Conservation (phyloP, 1,140 invertebrate species). For the Drosophila malerkotliana region DNA sequence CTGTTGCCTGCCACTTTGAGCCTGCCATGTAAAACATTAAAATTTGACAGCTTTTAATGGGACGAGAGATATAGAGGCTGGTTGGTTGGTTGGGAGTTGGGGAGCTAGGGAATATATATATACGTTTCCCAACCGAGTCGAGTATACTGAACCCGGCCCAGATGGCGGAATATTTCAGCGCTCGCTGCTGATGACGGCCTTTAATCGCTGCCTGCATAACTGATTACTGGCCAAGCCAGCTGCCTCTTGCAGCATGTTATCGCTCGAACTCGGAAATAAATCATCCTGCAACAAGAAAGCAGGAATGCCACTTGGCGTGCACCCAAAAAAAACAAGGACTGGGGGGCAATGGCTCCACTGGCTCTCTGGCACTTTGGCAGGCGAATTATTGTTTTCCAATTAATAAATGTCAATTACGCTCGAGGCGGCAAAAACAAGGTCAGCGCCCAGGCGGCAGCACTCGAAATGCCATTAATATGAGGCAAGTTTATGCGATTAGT, state of each 20-base stretch:
- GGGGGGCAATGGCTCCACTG: neutral
- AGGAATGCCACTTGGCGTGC: constrained; percentile 50
- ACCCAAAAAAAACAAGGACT: constrained; percentile 24
- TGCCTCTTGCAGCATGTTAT: constrained; percentile 41
- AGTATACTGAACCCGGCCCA: neutral
- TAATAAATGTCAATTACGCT: constrained; percentile 83
- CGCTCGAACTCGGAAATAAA: constrained; percentile 51
- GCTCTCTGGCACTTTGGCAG: constrained; percentile 49
- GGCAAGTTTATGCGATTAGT: constrained; percentile 26
- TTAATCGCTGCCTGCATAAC: constrained; percentile 72
- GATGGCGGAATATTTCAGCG: constrained; percentile 3
- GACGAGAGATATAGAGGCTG: constrained; percentile 8
- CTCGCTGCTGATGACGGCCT: constrained; percentile 61
- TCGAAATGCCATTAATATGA: neutral
- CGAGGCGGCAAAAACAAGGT: constrained; percentile 63
- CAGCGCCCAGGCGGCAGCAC: constrained; percentile 23
- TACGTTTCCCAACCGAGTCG: neutral
- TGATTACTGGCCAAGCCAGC: constrained; percentile 39
- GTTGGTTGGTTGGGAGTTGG: neutral
- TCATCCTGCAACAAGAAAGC: constrained; percentile 52
- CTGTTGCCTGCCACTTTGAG: constrained; percentile 60
- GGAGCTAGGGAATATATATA: neutral
- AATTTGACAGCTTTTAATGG: constrained; percentile 79
- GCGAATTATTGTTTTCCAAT: constrained; percentile 83
- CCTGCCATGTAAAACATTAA: constrained; percentile 79